These are phyloP conservation scores for Dipodomys ordii DNA, from an alignment of 2,113 vertebrate species.

Conservation along the genomic window DNA sequence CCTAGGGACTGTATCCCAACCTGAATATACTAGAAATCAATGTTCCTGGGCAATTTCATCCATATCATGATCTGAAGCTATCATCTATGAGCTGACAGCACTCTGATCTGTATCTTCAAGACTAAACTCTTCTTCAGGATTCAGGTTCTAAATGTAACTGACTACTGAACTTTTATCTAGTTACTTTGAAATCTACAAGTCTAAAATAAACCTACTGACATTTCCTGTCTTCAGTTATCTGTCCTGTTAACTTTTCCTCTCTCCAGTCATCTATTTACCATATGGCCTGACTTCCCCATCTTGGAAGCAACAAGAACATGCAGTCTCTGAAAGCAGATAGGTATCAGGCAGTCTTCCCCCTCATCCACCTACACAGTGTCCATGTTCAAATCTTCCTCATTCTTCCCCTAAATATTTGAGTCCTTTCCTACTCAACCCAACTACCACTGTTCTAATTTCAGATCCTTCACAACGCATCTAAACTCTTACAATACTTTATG, in stretches of 20 bases:
- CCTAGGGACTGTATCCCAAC: background rate
- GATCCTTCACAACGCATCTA: background rate
- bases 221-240: background rate
- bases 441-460: background rate
- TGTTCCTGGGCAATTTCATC: background rate
- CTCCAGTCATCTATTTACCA: background rate
- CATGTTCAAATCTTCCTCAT: background rate
- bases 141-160: constrained; percentile 41
- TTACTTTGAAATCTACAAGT: constrained; percentile 13
- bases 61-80: constrained; percentile 12
- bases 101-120: constrained; percentile 22
- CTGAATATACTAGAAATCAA: background rate
- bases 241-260: background rate
- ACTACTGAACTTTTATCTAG: background rate
- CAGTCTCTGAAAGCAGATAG: background rate
- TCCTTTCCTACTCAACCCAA: constrained; percentile 16
- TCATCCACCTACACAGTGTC: background rate
- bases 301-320: background rate
- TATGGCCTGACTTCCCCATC: background rate
- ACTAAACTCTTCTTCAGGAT: background rate
- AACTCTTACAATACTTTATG: background rate
- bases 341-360: background rate
- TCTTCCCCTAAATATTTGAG: background rate
- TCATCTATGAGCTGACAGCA: background rate
- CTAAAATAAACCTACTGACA: background rate